Percentiles rank a stretch among this genome's conserved stretches.
These are phyloP conservation scores for Callocephalon fimbriatum DNA, from an alignment of 2,113 vertebrate species.

Conservation along the genomic window DNA sequence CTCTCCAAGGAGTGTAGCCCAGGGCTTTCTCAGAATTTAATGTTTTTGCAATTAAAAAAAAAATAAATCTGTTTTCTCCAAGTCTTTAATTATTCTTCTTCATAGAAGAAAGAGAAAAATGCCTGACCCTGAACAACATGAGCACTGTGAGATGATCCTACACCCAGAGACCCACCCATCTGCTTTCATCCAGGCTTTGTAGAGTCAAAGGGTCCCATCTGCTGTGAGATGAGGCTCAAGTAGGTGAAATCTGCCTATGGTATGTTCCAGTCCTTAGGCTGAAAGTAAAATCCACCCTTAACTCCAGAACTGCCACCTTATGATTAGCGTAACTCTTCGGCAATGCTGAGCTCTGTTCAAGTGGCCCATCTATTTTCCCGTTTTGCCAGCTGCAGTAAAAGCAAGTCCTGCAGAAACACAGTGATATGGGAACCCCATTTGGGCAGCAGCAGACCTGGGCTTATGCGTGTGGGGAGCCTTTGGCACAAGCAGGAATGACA, in stretches of 20 bases:
- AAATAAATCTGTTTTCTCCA: not conserved
- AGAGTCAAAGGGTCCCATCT: not conserved
- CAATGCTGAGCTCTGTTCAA: not conserved
- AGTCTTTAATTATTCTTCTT: not conserved
- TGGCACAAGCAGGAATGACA: not conserved
- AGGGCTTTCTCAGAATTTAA: not conserved
- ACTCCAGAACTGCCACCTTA: not conserved
- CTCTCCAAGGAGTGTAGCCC: not conserved
- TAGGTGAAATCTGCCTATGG: not conserved
- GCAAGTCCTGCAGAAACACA: rapidly evolving
- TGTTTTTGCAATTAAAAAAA: not conserved
- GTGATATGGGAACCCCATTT: rapidly evolving
- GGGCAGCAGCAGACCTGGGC: not conserved
- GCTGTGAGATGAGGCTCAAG: not conserved
- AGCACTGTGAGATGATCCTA: not conserved
- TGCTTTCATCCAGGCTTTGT: not conserved
- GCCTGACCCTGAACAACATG: not conserved
- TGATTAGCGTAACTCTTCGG: too few relatives aligned
- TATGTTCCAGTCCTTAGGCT: rapidly evolving
- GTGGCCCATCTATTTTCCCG: rapidly evolving
- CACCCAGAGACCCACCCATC: not conserved
- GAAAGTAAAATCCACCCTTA: not conserved
- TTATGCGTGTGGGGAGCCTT: rapidly evolving
- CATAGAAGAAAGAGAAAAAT: not conserved
- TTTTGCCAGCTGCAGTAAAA: not conserved